Evolutionary conservation across 2,797 vertebrate species (phyloP), one percentile per base, ranked within the genome.

Genomic region (Semotilus atromaculatus): DNA sequence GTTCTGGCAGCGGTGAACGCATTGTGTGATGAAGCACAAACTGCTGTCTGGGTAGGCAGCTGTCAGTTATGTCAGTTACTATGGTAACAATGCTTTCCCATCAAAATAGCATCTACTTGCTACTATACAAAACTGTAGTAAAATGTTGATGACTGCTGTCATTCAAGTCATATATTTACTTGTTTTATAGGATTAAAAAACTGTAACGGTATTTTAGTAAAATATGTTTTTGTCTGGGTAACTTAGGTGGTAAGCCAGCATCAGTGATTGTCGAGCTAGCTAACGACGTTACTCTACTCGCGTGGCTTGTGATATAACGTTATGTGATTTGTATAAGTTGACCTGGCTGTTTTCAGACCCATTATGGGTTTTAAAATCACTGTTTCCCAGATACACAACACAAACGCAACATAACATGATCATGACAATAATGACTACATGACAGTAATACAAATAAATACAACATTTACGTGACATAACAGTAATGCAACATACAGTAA

Each of bases 1-100:
- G 19, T 38, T 73, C 1, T 16, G 11, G 1, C 51, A 19, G 19
- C 31, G 3, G 48, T 26, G 6, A 43, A 40, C 4, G 10, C 29
- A n/a, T n/a, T n/a, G n/a, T n/a, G n/a, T n/a, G n/a, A 4, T 55
- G 3, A 40, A 40, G 48, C 55, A 7, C 6, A 13, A 3, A 66
- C 51, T 14, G 38, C 10, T 11, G 14, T 26, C 29, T 19, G 10
- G 38, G 26, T 36, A 4, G 40, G 10, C 36, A 81, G 53, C 55
- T 74, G 72, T 83, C 60, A 83, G 71, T 29, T 9, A 19, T 9
- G 13, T 10, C 4, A 23, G 60, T 83, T 38, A 67, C 72, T 73
- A 76, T 68, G 43, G 72, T 34, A 53, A 68, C 82, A 76, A 4
- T 21, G 23, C 48, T n/a, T 8, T 34, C 2, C 53, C 38, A 4